Evolutionary conservation across 35 echinoderm and acorn worm genomes (phyloP).

Genomic region (Lytechinus pictus): DNA sequence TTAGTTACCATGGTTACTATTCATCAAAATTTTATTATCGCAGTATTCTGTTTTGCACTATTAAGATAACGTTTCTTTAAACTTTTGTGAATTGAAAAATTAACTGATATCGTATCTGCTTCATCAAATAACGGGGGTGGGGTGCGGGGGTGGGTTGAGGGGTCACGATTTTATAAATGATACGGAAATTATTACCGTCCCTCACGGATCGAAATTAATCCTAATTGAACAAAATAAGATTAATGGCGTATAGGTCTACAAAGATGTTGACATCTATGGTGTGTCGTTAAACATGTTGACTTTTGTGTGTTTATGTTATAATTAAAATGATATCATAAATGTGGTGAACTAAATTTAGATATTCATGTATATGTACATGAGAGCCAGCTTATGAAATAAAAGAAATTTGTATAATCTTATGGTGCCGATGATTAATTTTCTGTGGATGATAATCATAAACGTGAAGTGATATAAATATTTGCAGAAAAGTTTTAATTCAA

Average conservation of each 20-base stretch:
- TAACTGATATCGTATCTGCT: not conserved
- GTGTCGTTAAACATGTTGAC: not conserved
- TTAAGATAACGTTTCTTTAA: too few species aligned
- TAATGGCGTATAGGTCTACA: not conserved
- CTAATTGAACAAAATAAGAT: slow-evolving; percentile 6
- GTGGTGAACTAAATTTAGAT: not conserved
- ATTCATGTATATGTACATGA: not conserved
- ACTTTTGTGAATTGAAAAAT: too few species aligned
- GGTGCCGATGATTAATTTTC: not conserved
- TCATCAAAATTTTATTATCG: too few species aligned
- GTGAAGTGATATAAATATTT: not conserved
- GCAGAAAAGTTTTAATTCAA: not conserved
- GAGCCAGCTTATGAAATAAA: not conserved
- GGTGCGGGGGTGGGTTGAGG: not conserved
- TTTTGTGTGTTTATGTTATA: not conserved
- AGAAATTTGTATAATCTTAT: not conserved
- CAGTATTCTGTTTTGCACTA: too few species aligned
- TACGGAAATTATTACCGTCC: not conserved
- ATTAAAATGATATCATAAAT: not conserved
- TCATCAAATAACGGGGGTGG: not conserved
- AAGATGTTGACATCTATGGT: not conserved
- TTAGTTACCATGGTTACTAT: too few species aligned
- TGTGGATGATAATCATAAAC: not conserved
- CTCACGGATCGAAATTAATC: not conserved
- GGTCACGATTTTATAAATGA: not conserved